Percentiles rank a stretch among this genome's conserved stretches.
phyloP scores from a whole-genome alignment of 2,113 vertebrate genomes.

The Pyrgilauda ruficollis region DNA sequence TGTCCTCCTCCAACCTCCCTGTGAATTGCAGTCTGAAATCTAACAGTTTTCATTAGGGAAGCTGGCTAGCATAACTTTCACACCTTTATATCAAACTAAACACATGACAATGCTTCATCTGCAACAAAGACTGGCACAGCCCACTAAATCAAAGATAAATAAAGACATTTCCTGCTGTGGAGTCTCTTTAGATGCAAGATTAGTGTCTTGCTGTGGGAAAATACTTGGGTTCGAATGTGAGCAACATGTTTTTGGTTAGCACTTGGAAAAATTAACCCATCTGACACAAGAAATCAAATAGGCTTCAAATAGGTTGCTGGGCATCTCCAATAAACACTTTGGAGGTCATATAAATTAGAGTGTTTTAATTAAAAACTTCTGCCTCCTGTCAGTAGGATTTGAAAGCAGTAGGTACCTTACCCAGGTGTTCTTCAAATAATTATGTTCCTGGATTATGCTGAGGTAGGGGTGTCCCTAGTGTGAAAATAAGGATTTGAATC shows the following conservation, averaged over 20 bases:
- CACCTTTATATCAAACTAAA: constrained; percentile 53
- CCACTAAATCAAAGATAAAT: background rate
- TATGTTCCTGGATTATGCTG: background rate
- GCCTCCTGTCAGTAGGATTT: background rate
- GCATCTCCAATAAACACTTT: background rate
- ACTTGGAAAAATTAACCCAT: background rate
- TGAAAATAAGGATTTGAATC: background rate
- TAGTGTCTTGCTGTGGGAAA: background rate
- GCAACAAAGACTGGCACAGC: background rate
- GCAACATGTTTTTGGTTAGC: background rate
- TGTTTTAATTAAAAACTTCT: background rate
- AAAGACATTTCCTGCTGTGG: background rate
- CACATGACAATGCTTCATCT: background rate
- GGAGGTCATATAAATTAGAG: background rate
- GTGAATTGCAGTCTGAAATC: constrained; percentile 40
- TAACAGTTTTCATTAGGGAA: constrained; percentile 43
- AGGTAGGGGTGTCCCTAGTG: background rate
- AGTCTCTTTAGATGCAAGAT: background rate
- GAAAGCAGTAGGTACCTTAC: background rate
- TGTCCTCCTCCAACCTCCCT: constrained; percentile 4
- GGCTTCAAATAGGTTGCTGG: background rate
- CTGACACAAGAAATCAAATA: background rate
- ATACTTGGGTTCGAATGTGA: background rate
- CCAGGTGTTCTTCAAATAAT: background rate
- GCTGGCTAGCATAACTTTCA: constrained; percentile 41